Evolutionary conservation across 1,140 invertebrate species (phyloP), one percentile per base, ranked within the genome.

Genomic region (Whitmania pigra): DNA sequence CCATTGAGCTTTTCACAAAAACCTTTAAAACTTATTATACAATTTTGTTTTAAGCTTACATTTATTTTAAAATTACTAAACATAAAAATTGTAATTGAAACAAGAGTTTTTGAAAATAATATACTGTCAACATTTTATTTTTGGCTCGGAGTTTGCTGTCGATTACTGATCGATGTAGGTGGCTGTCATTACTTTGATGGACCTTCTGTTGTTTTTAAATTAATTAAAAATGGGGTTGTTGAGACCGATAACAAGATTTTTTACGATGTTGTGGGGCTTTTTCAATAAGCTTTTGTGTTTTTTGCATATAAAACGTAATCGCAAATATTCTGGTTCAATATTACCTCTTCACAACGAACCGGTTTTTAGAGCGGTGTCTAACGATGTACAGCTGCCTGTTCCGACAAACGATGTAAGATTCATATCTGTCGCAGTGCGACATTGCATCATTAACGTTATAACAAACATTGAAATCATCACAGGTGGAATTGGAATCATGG

Each of bases 401-500:
- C 69, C 69, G 4, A 70, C 69, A n/a, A 70, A 70, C n/a, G 69
- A 70, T 53, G 69, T 53, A 13, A 53, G 53, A 15, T 13, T 68
- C 36, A 43, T 43, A n/a, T n/a, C n/a, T n/a, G n/a, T 70, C 13
- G 9, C 53, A 7, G 11, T 70, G 18, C 2, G 11, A 25, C 29
- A 63, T n/a, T 57, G 54, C 25, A 57, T 57, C 25, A 57, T 57
- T n/a, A 57, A 57, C 25, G 9, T 4, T 57, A 57, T 63, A 31
- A n/a, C 22, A 31, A 63, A 31, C 22, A 63, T 63, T 13, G 11
- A 25, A 4, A 63, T 63, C 11, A 15, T 18, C 22, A 22, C 53
- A 70, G 69, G 49, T 70, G 20, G 69, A 70, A 54, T 70, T 70
- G 53, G 43, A 70, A 25, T 70, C 69, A 70, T 70, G 69, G 69